A percentile compares a stretch with the other conserved stretches of the same genome.
phyloP scores from a whole-genome alignment of 1,140 invertebrate species.

The Drosophila ficusphila region DNA sequence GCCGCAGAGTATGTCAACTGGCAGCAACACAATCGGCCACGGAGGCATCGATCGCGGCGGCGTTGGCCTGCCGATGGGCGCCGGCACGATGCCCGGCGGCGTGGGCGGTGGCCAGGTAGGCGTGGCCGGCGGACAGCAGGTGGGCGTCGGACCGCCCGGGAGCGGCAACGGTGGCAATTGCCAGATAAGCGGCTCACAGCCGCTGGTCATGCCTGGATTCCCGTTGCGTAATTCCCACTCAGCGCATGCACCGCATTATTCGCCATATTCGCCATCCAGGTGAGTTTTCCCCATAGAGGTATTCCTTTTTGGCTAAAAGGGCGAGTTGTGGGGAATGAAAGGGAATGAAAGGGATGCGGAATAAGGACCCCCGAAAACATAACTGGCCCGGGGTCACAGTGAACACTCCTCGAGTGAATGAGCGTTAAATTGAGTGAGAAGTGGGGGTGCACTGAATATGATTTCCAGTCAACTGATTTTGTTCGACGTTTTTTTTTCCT shows the following conservation, averaged over 20 bases:
- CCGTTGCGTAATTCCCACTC: constrained; percentile 89
- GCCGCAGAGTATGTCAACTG: constrained; percentile 84
- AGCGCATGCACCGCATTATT: constrained; percentile 90
- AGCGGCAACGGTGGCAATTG: constrained; percentile 82
- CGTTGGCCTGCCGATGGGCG: constrained; percentile 73
- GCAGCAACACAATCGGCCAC: constrained; percentile 83
- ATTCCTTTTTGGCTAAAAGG: too few species aligned
- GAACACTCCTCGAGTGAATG: constrained; percentile 27
- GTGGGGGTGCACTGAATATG: constrained; percentile 8
- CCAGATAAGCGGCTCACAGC: constrained; percentile 86
- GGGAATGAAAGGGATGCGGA: too few species aligned
- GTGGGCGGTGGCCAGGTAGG: constrained; percentile 47
- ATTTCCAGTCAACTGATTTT: constrained; percentile 45
- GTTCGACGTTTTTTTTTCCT: not conserved
- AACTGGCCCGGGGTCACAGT: constrained; percentile 15
- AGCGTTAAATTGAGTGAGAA: constrained; percentile 37
- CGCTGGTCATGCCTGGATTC: constrained; percentile 92
- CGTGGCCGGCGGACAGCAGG: constrained; percentile 14
- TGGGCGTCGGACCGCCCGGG: constrained; percentile 64
- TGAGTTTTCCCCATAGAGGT: constrained; percentile 38
- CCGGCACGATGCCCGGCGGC: constrained; percentile 69
- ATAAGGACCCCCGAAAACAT: not conserved
- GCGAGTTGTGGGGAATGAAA: too few species aligned
- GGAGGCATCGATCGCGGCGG: constrained; percentile 79
- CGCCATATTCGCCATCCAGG: constrained; percentile 93